Base-by-base conservation (phyloP, 2,113 vertebrate genomes). In the Rhinogobius similis region DNA sequence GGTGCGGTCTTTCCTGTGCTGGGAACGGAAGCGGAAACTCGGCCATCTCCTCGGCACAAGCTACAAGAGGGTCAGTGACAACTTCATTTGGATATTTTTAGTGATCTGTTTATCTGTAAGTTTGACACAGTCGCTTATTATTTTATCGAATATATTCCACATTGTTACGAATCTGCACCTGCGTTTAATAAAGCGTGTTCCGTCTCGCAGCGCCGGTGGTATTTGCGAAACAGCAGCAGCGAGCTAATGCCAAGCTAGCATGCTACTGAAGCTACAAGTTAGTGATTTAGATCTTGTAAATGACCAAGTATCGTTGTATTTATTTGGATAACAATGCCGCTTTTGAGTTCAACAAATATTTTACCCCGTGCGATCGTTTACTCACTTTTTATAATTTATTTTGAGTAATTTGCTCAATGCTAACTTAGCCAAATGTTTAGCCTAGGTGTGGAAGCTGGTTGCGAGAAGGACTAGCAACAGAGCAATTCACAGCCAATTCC, bases 11-110 rank as follows among this genome's bases (percentile, higher is more conserved):
- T 72, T 85, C 81, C 84, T 72, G 81, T 76, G 76, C 59, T 65
- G 78, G 69, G 77, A 89, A 83, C 89, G 93, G 92, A 94, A 94
- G 88, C 92, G 93, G 93, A 94, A 93, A 78, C 78, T 85, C 92
- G 90, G 92, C 93, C 93, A 94, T 94, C 92, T 94, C 91, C 91
- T 93, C 77, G 79, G 52, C 89, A 87, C 83, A 79, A 86, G 88
- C 89, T 90, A 79, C 87, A 87, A 67, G 86, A 90, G 92, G 92
- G 93, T 93, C 90, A 92, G 91, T 91, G 79, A 74, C 81, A 79
- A 86, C 79, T 87, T 79, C 32, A 84, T 90, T 86, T 76, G 62
- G 63, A 59, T 75, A 59, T 78, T 78, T 80, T 16, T 62, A 48
- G 8, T 2, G 26, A 29, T 48, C 8, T 38, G 27, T 73, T 50